A percentile compares a stretch with the other conserved stretches of the same genome.
These are phyloP conservation scores for Sula dactylatra DNA, from an alignment of 2,113 vertebrate species.

Conservation along the genomic window DNA sequence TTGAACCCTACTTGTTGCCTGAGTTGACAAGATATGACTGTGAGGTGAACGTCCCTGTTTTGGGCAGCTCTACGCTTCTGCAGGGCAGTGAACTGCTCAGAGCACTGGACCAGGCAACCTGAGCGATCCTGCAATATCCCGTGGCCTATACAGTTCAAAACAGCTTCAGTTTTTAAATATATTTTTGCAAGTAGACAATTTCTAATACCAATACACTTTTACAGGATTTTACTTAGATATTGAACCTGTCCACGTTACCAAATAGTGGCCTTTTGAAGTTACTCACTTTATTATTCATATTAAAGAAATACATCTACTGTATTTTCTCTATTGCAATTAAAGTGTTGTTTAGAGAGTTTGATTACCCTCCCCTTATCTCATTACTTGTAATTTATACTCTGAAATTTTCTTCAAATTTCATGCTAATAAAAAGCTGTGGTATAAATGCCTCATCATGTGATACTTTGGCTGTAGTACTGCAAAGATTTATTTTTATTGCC, in stretches of 20 bases:
- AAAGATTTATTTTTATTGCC: slow-evolving; percentile 71
- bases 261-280: slow-evolving; percentile 78
- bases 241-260: slow-evolving; percentile 69
- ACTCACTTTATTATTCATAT: slow-evolving; percentile 71
- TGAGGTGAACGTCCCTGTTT: slow-evolving; percentile 93
- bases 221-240: slow-evolving; percentile 73
- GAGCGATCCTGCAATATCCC: not conserved
- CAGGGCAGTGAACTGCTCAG: slow-evolving; percentile 93
- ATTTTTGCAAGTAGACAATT: slow-evolving; percentile 76
- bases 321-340: slow-evolving; percentile 76
- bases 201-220: slow-evolving; percentile 78
- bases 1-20: slow-evolving; percentile 85
- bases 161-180: slow-evolving; percentile 72
- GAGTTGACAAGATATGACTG: slow-evolving; percentile 97
- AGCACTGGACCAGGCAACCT: slow-evolving; percentile 93
- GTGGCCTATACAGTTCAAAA: slow-evolving; percentile 34
- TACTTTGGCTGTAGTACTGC: slow-evolving; percentile 70
- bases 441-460: slow-evolving; percentile 38
- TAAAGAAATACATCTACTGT: slow-evolving; percentile 73
- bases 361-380: slow-evolving; percentile 48
- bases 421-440: slow-evolving; percentile 56
- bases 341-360: slow-evolving; percentile 72
- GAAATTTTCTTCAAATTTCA: slow-evolving; percentile 29
- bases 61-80: slow-evolving; percentile 88
- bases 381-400: slow-evolving; percentile 78